A percentile compares a stretch with the other conserved stretches of the same genome.
These are phyloP conservation scores for Malacoraja senta DNA, from an alignment of 2,797 vertebrate species.

Conservation along the genomic window DNA sequence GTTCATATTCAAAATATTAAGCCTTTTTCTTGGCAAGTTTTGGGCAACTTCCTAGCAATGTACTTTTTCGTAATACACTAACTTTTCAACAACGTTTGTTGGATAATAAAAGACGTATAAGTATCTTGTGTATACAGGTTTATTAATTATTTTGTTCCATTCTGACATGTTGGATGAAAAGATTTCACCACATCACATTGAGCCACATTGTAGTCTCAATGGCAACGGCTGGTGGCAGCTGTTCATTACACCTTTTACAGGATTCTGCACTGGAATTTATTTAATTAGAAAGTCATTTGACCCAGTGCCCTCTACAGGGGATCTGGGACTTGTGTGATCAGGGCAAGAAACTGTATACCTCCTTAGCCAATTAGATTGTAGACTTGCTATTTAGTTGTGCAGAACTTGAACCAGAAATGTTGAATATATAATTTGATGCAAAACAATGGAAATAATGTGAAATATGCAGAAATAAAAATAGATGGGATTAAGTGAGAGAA, in stretches of 20 bases:
- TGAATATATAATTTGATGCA: neutral
- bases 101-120: neutral
- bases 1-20: neutral
- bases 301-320: neutral
- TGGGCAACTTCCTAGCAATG: too few relatives aligned
- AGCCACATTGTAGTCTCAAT: neutral
- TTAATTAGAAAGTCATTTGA: neutral
- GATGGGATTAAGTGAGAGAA: neutral
- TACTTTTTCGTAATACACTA: neutral
- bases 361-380: neutral
- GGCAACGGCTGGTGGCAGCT: neutral
- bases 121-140: neutral
- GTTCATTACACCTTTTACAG: neutral
- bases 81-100: neutral
- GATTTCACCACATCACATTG: neutral
- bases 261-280: neutral
- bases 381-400: neutral
- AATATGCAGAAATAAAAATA: neutral
- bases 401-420: neutral
- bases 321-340: slow-evolving; percentile 6
- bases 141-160: neutral
- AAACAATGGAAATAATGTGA: neutral
- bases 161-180: neutral
- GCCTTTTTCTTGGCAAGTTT: neutral
- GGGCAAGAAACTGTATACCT: neutral